Evolutionary conservation across 35 echinoderm and acorn worm species (phyloP).

Genomic region (Strongylocentrotus purpuratus): DNA sequence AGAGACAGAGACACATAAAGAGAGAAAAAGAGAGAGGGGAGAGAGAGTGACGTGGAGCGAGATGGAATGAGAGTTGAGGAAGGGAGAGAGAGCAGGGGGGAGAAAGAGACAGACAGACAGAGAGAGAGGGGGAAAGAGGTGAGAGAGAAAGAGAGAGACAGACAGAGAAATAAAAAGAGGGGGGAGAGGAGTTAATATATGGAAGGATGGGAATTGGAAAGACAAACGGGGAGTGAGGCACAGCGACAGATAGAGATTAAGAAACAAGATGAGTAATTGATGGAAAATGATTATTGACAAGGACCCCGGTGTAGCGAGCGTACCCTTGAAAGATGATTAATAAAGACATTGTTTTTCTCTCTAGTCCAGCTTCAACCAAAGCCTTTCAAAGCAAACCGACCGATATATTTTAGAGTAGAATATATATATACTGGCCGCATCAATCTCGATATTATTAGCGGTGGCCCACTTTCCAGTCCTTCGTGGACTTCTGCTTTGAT

Average conservation of each 20-base stretch:
- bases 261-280: not conserved
- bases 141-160: not conserved
- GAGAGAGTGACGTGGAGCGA: not conserved
- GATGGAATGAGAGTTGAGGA: not conserved
- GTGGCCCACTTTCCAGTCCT: not conserved
- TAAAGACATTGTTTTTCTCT: constrained; percentile 6
- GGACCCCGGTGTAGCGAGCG: not conserved
- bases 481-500: not conserved
- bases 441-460: not conserved
- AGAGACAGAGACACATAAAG: not conserved
- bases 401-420: not conserved
- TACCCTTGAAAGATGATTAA: not conserved
- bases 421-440: not conserved
- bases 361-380: not conserved
- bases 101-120: not conserved
- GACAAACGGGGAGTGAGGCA: not conserved
- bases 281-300: not conserved
- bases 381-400: not conserved
- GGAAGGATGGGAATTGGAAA: too few relatives aligned
- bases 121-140: not conserved
- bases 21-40: not conserved
- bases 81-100: not conserved
- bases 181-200: too few relatives aligned
- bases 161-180: too few relatives aligned
- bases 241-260: not conserved